A percentile compares a stretch with the other conserved stretches of the same genome.
Conservation (phyloP, 2,797 vertebrate genomes). For the Ptychadena robeensis region DNA sequence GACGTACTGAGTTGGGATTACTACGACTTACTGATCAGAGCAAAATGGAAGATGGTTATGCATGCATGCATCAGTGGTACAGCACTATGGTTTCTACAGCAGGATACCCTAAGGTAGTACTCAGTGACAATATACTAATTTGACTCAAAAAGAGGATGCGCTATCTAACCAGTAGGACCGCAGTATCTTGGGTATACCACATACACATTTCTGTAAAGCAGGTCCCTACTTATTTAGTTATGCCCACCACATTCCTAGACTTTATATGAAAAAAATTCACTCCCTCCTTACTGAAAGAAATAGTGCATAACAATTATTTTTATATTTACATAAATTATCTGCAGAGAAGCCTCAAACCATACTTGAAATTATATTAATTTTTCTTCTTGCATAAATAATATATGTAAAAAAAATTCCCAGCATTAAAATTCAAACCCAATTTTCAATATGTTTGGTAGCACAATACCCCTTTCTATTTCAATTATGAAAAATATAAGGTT, state of each 20-base stretch:
- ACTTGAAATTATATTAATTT: background rate
- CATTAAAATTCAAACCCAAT: background rate
- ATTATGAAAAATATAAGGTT: background rate
- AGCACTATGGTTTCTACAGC: background rate
- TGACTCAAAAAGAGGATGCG: no score
- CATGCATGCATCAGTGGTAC: background rate
- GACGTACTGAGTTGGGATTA: slow-evolving; percentile 3
- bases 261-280: background rate
- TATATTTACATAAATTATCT: background rate
- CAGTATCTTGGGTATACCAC: background rate
- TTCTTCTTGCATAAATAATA: background rate
- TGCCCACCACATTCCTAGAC: background rate
- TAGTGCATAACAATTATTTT: background rate
- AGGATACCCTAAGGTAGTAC: background rate
- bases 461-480: background rate
- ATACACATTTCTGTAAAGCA: background rate
- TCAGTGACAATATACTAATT: no score
- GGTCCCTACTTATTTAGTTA: background rate
- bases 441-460: background rate
- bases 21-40: background rate
- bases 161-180: no score
- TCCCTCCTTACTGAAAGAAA: background rate
- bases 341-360: background rate
- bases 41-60: background rate
- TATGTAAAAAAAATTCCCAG: background rate